A percentile compares a stretch with the other conserved stretches of the same genome.
Evolutionary conservation across 2,113 vertebrate species (phyloP).

Genomic region (Lasiurus borealis): DNA sequence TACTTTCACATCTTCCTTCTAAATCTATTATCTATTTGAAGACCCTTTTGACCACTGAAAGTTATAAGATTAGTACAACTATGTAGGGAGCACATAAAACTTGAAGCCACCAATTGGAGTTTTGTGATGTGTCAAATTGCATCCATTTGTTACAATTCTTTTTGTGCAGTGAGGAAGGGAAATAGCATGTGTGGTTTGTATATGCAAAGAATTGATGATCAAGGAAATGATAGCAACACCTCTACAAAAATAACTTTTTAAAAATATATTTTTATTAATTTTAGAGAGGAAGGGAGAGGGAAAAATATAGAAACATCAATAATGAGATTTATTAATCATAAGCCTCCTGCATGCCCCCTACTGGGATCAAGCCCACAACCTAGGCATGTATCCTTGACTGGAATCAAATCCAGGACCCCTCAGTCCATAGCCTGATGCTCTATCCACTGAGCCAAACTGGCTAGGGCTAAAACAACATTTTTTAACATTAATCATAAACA

Average conservation of each 20-base stretch:
- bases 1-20: not conserved
- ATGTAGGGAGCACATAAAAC: not conserved
- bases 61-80: not conserved
- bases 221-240: not conserved
- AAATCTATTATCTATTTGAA: not conserved
- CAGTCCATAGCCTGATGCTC: too few relatives aligned
- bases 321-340: too few relatives aligned
- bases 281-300: too few relatives aligned
- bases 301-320: too few relatives aligned
- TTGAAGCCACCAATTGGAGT: not conserved
- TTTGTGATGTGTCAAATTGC: not conserved
- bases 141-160: not conserved
- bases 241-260: not conserved
- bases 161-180: not conserved
- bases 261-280: too few relatives aligned
- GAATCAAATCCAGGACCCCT: too few relatives aligned
- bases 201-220: not conserved
- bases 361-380: too few relatives aligned
- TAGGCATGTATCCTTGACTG: too few relatives aligned
- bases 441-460: too few relatives aligned
- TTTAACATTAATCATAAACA: conserved; percentile 24
- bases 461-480: not conserved
- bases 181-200: not conserved
- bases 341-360: too few relatives aligned
- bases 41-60: not conserved